These are phyloP conservation scores for Siniperca undulata DNA, from an alignment of 2,797 vertebrate genomes.

Conservation along the genomic window DNA sequence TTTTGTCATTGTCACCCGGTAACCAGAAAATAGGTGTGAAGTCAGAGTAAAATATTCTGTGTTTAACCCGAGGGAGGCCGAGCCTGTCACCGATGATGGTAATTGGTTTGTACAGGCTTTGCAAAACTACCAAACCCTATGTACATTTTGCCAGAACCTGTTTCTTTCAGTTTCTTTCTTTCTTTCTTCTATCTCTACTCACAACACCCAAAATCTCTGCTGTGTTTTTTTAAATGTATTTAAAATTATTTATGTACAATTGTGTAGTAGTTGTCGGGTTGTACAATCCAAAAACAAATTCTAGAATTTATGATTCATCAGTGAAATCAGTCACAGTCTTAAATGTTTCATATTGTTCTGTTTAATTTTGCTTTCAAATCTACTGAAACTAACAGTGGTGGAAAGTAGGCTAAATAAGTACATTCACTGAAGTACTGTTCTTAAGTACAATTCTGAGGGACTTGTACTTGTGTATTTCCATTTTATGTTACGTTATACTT, in stretches of 20 bases:
- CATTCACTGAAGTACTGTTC: neutral
- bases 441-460: neutral
- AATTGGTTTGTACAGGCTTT: constrained; percentile 36
- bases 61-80: constrained; percentile 8
- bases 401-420: neutral
- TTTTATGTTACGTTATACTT: neutral
- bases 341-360: neutral
- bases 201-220: neutral
- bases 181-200: neutral
- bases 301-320: neutral
- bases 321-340: neutral
- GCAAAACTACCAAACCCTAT: neutral
- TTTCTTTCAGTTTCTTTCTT: neutral
- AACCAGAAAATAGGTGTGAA: constrained; percentile 55
- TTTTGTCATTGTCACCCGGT: constrained; percentile 41
- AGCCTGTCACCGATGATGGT: neutral
- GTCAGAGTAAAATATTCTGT: constrained; percentile 32
- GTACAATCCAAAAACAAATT: neutral
- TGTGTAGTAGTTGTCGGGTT: neutral
- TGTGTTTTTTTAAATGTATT: neutral
- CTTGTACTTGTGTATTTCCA: neutral
- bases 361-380: neutral
- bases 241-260: neutral
- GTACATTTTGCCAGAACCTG: neutral
- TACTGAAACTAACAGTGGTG: neutral